Percentiles rank a stretch among this genome's conserved stretches.
Conservation (phyloP, 2,113 vertebrate genomes). For the Chionomys nivalis region DNA sequence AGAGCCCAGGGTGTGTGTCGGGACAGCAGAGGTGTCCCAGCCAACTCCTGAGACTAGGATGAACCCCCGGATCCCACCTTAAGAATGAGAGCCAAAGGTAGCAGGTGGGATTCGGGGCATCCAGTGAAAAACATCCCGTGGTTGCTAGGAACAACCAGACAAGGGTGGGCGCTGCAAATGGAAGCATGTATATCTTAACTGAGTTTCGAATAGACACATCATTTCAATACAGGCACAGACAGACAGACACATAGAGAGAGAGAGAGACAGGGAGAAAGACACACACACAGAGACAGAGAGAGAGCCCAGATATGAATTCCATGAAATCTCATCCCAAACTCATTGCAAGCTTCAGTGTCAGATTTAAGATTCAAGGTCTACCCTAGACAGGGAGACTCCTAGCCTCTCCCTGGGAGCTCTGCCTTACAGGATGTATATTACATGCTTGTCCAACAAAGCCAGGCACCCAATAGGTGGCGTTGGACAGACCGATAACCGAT, state of each 20-base stretch:
- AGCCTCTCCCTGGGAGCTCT: not conserved
- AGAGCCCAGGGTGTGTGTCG: rapidly evolving
- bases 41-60: not conserved
- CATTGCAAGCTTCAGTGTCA: not conserved
- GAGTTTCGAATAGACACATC: slow-evolving; percentile 16
- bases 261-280: not conserved
- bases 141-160: slow-evolving; percentile 42
- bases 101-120: too few species aligned
- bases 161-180: slow-evolving; percentile 34
- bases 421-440: rapidly evolving
- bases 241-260: not conserved
- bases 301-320: not conserved
- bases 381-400: not conserved
- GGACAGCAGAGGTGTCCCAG: not conserved
- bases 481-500: too few species aligned
- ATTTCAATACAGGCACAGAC: not conserved
- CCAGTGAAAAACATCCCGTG: not conserved
- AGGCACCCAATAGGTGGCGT: not conserved
- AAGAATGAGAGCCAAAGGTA: not conserved
- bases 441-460: rapidly evolving
- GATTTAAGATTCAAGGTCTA: not conserved
- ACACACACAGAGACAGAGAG: not conserved
- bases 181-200: slow-evolving; percentile 28
- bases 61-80: not conserved
- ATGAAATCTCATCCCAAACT: not conserved